Evolutionary conservation across 2,888 invertebrate genomes (phyloP).

Genomic region (Drosophila niveifrons): DNA sequence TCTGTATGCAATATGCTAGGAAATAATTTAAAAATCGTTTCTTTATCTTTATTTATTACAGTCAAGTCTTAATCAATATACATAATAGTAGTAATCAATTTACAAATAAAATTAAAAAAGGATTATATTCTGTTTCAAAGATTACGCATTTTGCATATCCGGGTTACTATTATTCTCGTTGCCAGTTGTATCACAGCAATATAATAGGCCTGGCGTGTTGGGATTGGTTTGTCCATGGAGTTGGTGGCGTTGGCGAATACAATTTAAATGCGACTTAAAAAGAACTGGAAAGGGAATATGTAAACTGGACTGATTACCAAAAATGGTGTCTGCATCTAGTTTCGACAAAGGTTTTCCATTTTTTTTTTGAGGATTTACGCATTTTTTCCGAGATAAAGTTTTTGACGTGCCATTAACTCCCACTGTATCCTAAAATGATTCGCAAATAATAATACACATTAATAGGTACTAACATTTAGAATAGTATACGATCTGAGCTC

Average conservation of each 20-base stretch:
- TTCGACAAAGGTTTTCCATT: constrained; percentile 25
- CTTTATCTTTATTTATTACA: neutral
- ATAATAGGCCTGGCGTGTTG: constrained; percentile 45
- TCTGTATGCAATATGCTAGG: too few species aligned
- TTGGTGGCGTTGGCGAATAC: constrained; percentile 55
- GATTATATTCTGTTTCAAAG: neutral
- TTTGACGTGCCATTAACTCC: constrained; percentile 37
- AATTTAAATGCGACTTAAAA: constrained; percentile 58
- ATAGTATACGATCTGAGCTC: too few species aligned
- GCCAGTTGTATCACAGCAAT: constrained; percentile 50
- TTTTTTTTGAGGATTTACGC: constrained; percentile 24
- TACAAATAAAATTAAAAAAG: constrained; percentile 2
- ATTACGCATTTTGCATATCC: constrained; percentile 29
- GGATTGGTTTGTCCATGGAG: constrained; percentile 49
- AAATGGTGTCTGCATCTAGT: constrained; percentile 36
- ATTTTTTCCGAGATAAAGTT: constrained; percentile 41
- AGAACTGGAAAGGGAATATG: constrained; percentile 66
- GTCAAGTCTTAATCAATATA: neutral
- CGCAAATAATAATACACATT: neutral
- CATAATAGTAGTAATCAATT: neutral
- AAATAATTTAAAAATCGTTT: neutral
- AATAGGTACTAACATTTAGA: neutral
- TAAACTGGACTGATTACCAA: constrained; percentile 36
- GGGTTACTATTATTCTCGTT: constrained; percentile 42
- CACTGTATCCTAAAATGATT: constrained; percentile 27